Conservation (phyloP, 1,140 invertebrate genomes). For the Calosoma granatense region DNA sequence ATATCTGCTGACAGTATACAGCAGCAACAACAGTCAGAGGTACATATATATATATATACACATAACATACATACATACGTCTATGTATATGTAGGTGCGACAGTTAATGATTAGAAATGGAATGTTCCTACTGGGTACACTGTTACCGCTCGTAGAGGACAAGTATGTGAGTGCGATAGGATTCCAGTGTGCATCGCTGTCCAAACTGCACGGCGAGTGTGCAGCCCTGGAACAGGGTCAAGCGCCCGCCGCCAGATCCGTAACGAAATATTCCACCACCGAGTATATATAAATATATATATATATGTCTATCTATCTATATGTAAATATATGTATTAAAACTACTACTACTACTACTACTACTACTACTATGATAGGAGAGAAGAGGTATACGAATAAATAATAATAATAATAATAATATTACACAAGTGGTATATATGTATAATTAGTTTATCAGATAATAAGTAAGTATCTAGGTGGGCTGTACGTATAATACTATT, state of each 20-base stretch:
- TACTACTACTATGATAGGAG: too few species aligned
- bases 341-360: too few species aligned
- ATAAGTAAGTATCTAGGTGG: too few species aligned
- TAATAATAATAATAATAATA: too few species aligned
- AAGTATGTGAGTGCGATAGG: conserved; percentile 33
- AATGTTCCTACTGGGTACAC: conserved; percentile 40
- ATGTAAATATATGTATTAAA: too few species aligned
- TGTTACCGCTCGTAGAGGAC: conserved; percentile 40
- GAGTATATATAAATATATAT: conserved; percentile 28
- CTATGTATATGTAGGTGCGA: conserved; percentile 37
- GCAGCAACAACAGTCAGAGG: conserved; percentile 47
- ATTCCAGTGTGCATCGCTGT: conserved; percentile 30
- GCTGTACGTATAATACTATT: too few species aligned
- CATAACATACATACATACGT: too few species aligned
- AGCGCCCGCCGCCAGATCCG: conserved; percentile 24
- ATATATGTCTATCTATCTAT: too few species aligned
- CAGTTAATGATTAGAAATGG: conserved; percentile 45
- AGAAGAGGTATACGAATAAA: too few species aligned
- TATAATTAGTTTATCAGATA: too few species aligned
- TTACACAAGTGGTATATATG: too few species aligned
- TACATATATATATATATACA: conserved; percentile 26
- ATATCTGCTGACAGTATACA: too few species aligned
- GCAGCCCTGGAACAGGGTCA: conserved; percentile 24
- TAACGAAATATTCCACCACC: conserved; percentile 32
- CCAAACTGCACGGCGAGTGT: conserved; percentile 30